Percentiles rank a stretch among this genome's conserved stretches.
Evolutionary conservation across 1,140 invertebrate genomes (phyloP).

Genomic region (Dreissena polymorpha): DNA sequence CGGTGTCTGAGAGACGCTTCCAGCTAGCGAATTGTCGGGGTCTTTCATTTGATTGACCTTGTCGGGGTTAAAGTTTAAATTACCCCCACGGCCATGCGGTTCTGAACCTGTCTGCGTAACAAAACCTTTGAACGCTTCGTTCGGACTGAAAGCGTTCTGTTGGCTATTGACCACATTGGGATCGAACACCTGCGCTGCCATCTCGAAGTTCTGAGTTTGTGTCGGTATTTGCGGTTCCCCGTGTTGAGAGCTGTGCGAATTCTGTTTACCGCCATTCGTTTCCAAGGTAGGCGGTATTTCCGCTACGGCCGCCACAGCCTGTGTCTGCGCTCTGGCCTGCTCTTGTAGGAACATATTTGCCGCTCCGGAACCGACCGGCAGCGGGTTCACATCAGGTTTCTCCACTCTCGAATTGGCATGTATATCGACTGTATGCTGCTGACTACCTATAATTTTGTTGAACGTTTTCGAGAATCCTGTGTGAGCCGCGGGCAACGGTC

Average conservation of each 20-base stretch:
- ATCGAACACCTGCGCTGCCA: slow-evolving; percentile 5
- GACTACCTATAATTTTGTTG: slow-evolving; percentile 11
- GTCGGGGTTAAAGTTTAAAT: slow-evolving; percentile 9
- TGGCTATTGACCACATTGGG: slow-evolving; percentile 17
- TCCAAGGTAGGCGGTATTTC: neutral
- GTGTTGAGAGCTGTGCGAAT: neutral
- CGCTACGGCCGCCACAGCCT: neutral
- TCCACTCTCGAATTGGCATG: neutral
- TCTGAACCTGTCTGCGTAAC: slow-evolving; percentile 41
- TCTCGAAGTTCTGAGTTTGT: neutral
- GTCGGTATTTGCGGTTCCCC: neutral
- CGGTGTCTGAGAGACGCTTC: no score
- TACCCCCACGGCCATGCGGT: neutral
- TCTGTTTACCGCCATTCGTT: slow-evolving; percentile 8
- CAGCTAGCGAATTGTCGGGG: neutral
- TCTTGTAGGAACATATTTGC: slow-evolving; percentile 5
- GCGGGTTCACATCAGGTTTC: neutral
- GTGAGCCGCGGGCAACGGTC: neutral
- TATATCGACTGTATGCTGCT: neutral
- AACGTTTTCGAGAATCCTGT: neutral
- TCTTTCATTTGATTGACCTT: slow-evolving; percentile 24
- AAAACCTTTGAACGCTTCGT: neutral
- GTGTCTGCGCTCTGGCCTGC: neutral
- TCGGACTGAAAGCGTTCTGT: slow-evolving; percentile 17
- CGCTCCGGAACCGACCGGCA: neutral